Percentiles rank a stretch among this genome's conserved stretches.
phyloP scores from a whole-genome alignment of 2,888 invertebrate genomes.

The Nomada flava region DNA sequence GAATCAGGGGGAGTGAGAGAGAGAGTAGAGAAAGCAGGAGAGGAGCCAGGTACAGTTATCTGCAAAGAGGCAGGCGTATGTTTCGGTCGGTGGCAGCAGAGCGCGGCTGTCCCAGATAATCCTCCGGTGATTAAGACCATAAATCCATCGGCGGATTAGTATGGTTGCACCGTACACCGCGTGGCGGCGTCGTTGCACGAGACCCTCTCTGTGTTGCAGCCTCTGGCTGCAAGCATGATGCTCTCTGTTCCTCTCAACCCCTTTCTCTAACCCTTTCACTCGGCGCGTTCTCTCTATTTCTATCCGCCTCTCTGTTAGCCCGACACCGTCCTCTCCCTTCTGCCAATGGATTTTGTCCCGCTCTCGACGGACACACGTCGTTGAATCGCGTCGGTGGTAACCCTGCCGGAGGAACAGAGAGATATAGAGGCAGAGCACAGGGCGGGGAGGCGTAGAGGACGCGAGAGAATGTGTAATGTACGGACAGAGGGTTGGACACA shows the following conservation, averaged over 20 bases:
- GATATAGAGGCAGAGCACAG: not conserved
- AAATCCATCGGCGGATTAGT: conserved; percentile 86
- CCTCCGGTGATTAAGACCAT: conserved; percentile 88
- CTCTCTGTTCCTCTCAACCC: conserved; percentile 16
- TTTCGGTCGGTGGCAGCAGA: conserved; percentile 81
- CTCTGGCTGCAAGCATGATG: conserved; percentile 47
- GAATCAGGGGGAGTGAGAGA: conserved; percentile 13
- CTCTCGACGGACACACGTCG: conserved; percentile 62
- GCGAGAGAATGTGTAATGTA: conserved; percentile 32
- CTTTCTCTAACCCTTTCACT: conserved; percentile 10
- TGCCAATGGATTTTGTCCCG: not conserved
- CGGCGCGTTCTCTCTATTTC: conserved; percentile 39
- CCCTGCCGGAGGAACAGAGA: conserved; percentile 20
- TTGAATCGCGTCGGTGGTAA: conserved; percentile 40
- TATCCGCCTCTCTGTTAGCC: conserved; percentile 13
- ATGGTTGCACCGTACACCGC: conserved; percentile 80
- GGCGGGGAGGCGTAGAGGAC: conserved; percentile 32
- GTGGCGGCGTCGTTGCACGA: conserved; percentile 67
- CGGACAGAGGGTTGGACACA: conserved; percentile 9
- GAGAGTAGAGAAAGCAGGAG: conserved; percentile 43
- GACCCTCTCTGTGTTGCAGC: conserved; percentile 63
- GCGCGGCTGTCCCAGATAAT: conserved; percentile 85
- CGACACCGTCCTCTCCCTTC: conserved; percentile 18
- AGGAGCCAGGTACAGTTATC: conserved; percentile 80
- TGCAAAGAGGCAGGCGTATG: conserved; percentile 83